Evolutionary conservation across 2,888 invertebrate genomes (phyloP), one percentile per base, ranked within the genome.

Genomic region (Tenthredo notha): DNA sequence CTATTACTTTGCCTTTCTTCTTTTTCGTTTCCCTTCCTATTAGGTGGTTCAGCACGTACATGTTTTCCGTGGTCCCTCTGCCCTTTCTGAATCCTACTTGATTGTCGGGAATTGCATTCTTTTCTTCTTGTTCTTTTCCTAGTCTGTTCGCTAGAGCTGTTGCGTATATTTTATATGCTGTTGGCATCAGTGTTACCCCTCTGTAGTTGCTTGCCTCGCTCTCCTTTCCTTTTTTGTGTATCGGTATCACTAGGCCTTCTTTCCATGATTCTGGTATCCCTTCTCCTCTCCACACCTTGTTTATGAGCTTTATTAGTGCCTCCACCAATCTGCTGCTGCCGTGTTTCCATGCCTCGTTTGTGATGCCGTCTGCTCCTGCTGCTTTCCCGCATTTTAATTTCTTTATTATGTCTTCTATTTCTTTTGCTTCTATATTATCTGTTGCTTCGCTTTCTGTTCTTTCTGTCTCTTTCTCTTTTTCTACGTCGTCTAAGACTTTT

Each of bases 61-160:
- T 85, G 61, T 85, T 85, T 15, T 88, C 87, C 1, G 85, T 84
- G 4, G 83, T 84, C 12, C 86, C 85, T 58, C 74, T 29, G 29
- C 47, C 78, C 18, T 43, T 58, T 29, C 86, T 72, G 37, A 87
- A 88, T 1, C 87, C 85, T 25, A 86, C 84, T 54, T 87, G 86
- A n/a, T 74, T 12, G 58, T 86, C 21, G 78, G 80, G 15, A n/a
- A 58, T 2, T 86, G 18, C 82, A 0, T 58, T 58, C 9, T 84
- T 84, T 25, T 74, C 54, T 18, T 86, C 86, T 15, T 85, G 54
- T 29, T 85, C 82, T 25, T 80, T 29, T 21, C 15, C 58, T 40
- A 87, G 12, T 25, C 84, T 85, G 1, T 21, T 70, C 7, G n/a
- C 50, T 40, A 87, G n/a, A 5, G 85, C 47, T 21, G 50, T 5